phyloP scores from a whole-genome alignment of 2,113 vertebrate species.

The Typhlomys cinereus region DNA sequence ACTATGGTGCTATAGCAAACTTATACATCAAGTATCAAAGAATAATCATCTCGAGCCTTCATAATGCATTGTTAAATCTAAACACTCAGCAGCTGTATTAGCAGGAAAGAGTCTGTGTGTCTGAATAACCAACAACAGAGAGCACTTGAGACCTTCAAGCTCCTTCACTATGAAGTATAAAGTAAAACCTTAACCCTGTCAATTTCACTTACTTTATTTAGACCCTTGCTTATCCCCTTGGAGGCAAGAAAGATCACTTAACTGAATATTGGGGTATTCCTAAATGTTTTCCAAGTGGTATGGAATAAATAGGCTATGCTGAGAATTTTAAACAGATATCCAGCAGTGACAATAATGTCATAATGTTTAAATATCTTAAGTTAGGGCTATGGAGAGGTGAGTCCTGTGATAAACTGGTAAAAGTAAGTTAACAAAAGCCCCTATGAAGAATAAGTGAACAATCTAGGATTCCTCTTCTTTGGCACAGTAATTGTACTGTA shows the following conservation, averaged over 20 bases:
- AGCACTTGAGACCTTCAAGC: not conserved
- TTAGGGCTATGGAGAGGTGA: not conserved
- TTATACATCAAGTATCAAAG: not conserved
- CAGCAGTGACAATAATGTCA: not conserved
- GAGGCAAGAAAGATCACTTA: slow-evolving; percentile 4
- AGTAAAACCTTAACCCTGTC: slow-evolving; percentile 6
- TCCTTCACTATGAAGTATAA: not conserved
- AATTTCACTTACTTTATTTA: not conserved
- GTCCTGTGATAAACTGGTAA: not conserved
- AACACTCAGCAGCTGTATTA: not conserved
- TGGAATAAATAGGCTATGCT: slow-evolving; percentile 15
- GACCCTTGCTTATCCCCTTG: not conserved
- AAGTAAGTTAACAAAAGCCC: slow-evolving; percentile 37
- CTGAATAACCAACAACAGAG: not conserved
- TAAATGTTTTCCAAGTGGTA: slow-evolving; percentile 35
- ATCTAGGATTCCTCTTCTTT: not conserved
- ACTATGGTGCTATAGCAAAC: not conserved
- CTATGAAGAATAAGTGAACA: not conserved
- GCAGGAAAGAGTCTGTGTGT: not conserved
- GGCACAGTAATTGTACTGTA: not conserved
- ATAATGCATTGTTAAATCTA: slow-evolving; percentile 9
- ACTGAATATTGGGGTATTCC: not conserved
- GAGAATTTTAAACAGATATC: not conserved
- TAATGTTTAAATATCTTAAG: not conserved
- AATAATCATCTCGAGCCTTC: not conserved